These are phyloP conservation scores for Zaprionus lineosus DNA, from an alignment of 2,888 invertebrate genomes.

Conservation along the genomic window DNA sequence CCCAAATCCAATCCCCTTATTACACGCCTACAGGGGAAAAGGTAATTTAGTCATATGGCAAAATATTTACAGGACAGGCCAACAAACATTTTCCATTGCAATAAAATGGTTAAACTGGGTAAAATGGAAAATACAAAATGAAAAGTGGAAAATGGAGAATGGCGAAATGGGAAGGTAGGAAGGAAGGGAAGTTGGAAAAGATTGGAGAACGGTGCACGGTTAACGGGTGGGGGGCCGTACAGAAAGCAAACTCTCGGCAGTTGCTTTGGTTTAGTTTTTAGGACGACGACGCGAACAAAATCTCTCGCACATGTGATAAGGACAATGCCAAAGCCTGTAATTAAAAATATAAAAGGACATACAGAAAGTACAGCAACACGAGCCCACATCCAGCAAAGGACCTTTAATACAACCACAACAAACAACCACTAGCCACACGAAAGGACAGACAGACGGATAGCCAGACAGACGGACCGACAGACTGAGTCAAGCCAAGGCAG, in stretches of 20 bases:
- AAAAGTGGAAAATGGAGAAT: conserved; percentile 3
- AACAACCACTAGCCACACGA: conserved; percentile 13
- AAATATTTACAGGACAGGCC: conserved; percentile 28
- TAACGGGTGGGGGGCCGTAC: conserved; percentile 12
- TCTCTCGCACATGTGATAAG: conserved; percentile 40
- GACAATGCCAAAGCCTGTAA: conserved; percentile 53
- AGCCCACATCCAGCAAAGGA: background rate
- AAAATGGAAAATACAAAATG: background rate
- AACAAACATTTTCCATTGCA: conserved; percentile 37
- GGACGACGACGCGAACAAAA: conserved; percentile 4
- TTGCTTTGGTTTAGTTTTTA: background rate
- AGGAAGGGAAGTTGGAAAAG: too few species aligned
- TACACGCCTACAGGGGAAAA: too few species aligned
- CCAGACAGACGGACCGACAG: background rate
- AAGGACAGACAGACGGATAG: background rate
- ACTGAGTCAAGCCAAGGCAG: background rate
- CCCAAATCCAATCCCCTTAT: too few species aligned
- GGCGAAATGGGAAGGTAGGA: conserved; percentile 13
- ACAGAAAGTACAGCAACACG: conserved; percentile 28
- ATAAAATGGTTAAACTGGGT: conserved; percentile 1
- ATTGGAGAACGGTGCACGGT: too few species aligned
- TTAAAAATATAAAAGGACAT: conserved; percentile 54
- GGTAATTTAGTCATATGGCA: conserved; percentile 45
- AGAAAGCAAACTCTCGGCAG: conserved; percentile 17
- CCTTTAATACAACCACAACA: conserved; percentile 50